Percentiles rank a stretch among this genome's conserved stretches.
phyloP scores from a whole-genome alignment of 2,113 vertebrate species.

The Talpa occidentalis region DNA sequence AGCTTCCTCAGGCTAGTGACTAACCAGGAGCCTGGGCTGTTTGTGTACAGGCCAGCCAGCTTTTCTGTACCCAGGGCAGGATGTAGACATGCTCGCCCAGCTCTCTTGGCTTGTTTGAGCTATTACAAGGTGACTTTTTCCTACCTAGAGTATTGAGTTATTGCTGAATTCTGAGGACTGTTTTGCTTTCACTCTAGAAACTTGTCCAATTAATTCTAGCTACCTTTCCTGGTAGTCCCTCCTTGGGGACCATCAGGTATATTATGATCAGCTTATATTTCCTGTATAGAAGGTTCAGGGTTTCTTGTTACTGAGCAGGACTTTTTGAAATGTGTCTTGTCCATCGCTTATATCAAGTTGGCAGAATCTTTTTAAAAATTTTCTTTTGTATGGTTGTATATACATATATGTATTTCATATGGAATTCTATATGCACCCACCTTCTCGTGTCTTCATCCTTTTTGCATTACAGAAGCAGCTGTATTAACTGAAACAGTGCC shows the following conservation, averaged over 20 bases:
- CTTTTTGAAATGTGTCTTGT: not conserved
- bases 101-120: not conserved
- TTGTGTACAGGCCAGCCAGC: not conserved
- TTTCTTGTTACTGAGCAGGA: not conserved
- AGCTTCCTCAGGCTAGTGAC: not conserved
- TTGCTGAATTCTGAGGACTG: not conserved
- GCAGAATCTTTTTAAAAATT: not conserved
- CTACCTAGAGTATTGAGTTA: not conserved
- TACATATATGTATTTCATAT: not conserved
- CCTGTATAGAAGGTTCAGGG: not conserved
- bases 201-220: not conserved
- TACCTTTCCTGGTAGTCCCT: slow-evolving; percentile 11
- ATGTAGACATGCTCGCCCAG: not conserved
- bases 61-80: not conserved
- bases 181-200: not conserved
- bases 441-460: not conserved
- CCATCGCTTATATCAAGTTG: not conserved
- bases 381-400: not conserved
- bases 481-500: slow-evolving; percentile 17
- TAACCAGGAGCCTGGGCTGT: not conserved
- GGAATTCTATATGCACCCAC: not conserved
- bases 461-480: slow-evolving; percentile 18
- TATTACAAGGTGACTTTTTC: not conserved
- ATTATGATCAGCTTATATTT: not conserved
- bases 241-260: not conserved